Conservation (phyloP, 23 tunicate species). For the Aplidium turbinatum region DNA sequence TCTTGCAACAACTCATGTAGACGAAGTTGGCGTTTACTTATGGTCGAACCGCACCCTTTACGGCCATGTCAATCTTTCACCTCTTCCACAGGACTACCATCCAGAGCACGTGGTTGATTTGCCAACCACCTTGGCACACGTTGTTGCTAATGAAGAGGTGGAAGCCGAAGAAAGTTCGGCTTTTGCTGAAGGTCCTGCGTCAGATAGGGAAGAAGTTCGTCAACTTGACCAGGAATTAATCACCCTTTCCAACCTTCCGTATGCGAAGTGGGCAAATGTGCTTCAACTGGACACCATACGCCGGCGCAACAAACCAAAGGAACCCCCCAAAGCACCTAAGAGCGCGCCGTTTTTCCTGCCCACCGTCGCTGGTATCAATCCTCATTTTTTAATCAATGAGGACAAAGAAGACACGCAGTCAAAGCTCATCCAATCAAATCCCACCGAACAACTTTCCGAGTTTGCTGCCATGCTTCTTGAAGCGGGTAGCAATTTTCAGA, state of each 20-base stretch:
- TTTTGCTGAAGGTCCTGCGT: neutral
- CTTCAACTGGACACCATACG: constrained; percentile 65
- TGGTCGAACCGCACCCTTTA: constrained; percentile 86
- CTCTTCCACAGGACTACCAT: constrained; percentile 52
- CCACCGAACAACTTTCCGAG: constrained; percentile 28
- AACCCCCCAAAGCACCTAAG: constrained; percentile 71
- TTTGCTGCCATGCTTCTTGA: constrained; percentile 30
- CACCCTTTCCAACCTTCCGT: constrained; percentile 64
- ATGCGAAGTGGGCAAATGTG: constrained; percentile 85
- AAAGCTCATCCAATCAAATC: constrained; percentile 3
- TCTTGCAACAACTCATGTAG: constrained; percentile 94
- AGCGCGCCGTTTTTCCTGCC: constrained; percentile 95
- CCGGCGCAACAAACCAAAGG: constrained; percentile 82
- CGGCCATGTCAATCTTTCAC: constrained; percentile 43
- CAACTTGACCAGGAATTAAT: constrained; percentile 46
- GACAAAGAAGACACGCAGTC: constrained; percentile 30
- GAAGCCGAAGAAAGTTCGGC: constrained; percentile 29
- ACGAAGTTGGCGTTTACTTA: constrained; percentile 74
- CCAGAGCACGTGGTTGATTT: constrained; percentile 37
- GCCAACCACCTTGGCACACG: constrained; percentile 25
- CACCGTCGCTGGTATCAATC: constrained; percentile 44
- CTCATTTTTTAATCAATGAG: constrained; percentile 15
- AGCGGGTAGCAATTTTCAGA: neutral
- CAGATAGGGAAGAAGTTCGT: constrained; percentile 3
- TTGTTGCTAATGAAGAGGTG: constrained; percentile 20